phyloP scores from a whole-genome alignment of 1,140 invertebrate species.

The Protaetia brevitarsis region DNA sequence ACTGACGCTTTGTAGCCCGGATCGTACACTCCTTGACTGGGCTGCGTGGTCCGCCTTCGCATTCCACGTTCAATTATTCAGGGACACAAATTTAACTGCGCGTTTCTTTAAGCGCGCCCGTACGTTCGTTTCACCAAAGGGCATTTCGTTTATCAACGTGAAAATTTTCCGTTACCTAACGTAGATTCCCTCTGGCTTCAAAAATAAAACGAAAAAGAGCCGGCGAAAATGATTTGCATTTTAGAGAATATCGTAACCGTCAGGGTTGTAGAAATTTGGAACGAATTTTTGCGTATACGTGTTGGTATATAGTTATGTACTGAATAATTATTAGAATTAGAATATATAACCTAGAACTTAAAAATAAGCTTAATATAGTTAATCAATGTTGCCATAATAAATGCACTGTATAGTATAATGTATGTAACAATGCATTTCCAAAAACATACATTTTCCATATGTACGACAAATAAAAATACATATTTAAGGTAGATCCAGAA shows the following conservation, averaged over 20 bases:
- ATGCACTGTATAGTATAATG: too few relatives aligned
- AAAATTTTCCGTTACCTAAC: background rate
- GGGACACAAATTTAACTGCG: constrained; percentile 3
- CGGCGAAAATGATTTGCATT: background rate
- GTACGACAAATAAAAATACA: too few relatives aligned
- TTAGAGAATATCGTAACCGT: background rate
- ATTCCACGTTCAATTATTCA: constrained; percentile 7
- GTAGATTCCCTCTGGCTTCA: background rate
- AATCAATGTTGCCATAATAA: too few relatives aligned
- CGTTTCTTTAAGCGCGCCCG: background rate
- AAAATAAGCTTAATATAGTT: too few relatives aligned
- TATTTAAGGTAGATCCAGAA: too few relatives aligned
- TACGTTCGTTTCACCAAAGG: background rate
- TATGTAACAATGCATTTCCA: too few relatives aligned
- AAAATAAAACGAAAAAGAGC: background rate
- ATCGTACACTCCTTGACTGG: background rate
- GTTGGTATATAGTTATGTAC: too few relatives aligned
- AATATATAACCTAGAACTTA: too few relatives aligned
- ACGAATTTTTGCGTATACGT: too few relatives aligned
- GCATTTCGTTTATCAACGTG: background rate
- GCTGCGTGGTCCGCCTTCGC: background rate
- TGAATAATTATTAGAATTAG: too few relatives aligned
- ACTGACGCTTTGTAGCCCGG: background rate
- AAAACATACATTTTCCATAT: too few relatives aligned
- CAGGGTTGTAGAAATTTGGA: background rate